Evolutionary conservation across 2,113 vertebrate genomes (phyloP).

Genomic region (Vidua macroura): DNA sequence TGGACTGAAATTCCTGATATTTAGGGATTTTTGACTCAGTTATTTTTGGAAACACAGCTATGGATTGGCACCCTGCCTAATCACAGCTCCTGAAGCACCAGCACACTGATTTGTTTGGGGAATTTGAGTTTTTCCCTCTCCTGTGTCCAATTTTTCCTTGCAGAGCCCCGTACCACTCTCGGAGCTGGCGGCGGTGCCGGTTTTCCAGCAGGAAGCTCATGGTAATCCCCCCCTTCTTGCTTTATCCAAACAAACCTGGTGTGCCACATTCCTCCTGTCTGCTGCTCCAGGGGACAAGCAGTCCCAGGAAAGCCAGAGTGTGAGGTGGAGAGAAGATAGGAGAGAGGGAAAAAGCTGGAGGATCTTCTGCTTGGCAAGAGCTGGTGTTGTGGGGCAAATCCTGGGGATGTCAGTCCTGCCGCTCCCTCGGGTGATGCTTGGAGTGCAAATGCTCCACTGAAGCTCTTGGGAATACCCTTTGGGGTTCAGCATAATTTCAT

Average conservation of each 20-base stretch:
- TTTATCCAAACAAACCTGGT: conserved; percentile 26
- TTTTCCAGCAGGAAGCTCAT: background rate
- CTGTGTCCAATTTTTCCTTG: background rate
- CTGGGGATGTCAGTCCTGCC: accelerated
- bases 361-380: background rate
- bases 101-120: background rate
- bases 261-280: conserved; percentile 18
- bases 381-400: background rate
- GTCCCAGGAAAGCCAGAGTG: background rate
- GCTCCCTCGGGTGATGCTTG: background rate
- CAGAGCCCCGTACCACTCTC: background rate
- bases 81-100: background rate
- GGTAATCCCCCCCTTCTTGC: background rate
- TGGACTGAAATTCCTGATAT: background rate
- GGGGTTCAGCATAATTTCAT: background rate
- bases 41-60: background rate
- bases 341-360: background rate
- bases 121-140: background rate
- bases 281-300: background rate
- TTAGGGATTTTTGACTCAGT: background rate
- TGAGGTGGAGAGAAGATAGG: background rate
- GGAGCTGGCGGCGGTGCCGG: accelerated
- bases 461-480: background rate
- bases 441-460: background rate
- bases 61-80: background rate